Conservation (phyloP, 2,113 vertebrate genomes). For the Enhydra lutris region DNA sequence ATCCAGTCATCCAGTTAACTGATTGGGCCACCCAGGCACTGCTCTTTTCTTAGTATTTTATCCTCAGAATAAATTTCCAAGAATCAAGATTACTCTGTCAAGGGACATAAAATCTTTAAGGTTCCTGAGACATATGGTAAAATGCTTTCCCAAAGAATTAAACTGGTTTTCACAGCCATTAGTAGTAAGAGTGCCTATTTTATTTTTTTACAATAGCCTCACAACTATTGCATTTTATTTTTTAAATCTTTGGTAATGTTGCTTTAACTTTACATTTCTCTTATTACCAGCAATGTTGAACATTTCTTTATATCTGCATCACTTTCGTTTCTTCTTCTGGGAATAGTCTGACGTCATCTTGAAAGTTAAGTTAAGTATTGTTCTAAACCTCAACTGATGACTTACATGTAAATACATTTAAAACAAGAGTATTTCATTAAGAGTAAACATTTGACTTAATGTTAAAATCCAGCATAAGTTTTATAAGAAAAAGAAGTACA, state of each 20-base stretch:
- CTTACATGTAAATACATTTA: constrained; percentile 28
- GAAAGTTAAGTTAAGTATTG: constrained; percentile 65
- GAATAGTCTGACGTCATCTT: constrained; percentile 56
- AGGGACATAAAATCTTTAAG: neutral
- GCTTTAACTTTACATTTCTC: constrained; percentile 40
- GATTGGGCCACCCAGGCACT: neutral
- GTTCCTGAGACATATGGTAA: neutral
- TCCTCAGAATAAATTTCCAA: constrained; percentile 9
- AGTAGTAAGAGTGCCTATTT: neutral
- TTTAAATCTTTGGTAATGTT: constrained; percentile 2
- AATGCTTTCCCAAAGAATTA: neutral
- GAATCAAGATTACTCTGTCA: constrained; percentile 14
- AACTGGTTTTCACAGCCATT: neutral
- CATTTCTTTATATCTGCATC: constrained; percentile 57
- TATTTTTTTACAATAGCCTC: neutral
- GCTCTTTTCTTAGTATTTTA: neutral
- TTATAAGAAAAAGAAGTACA: neutral
- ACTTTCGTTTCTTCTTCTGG: constrained; percentile 54
- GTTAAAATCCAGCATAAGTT: neutral
- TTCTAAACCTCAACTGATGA: constrained; percentile 59
- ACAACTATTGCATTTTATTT: neutral
- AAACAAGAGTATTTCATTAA: constrained; percentile 36
- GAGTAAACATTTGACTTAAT: neutral
- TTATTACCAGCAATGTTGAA: constrained; percentile 40
- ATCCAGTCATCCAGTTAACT: neutral